Conservation (phyloP, 2,797 vertebrate species). For the Betta splendens region DNA sequence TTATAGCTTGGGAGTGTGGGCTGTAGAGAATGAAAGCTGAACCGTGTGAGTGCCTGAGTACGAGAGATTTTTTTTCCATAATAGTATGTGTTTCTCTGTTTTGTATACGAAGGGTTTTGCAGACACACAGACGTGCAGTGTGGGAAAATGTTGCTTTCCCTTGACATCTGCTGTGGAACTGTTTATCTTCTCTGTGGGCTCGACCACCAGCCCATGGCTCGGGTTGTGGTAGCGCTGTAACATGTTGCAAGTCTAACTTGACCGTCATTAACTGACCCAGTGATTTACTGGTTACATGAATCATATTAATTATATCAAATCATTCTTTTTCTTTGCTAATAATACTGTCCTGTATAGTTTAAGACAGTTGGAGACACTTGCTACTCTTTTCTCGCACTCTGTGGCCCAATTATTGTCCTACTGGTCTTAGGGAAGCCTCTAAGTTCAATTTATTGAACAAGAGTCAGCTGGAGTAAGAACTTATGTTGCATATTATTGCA, state of each 20-base stretch:
- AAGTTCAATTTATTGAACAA: neutral
- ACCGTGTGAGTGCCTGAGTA: conserved; percentile 18
- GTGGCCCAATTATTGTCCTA: too few relatives aligned
- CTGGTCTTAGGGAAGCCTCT: too few relatives aligned
- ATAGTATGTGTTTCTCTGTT: conserved; percentile 12
- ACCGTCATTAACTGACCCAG: too few relatives aligned
- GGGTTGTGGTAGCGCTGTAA: too few relatives aligned
- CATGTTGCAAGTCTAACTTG: too few relatives aligned
- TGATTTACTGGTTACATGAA: too few relatives aligned
- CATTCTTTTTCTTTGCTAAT: too few relatives aligned
- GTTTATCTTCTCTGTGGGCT: neutral
- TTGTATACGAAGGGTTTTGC: neutral
- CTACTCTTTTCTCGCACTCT: too few relatives aligned
- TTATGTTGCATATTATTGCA: conserved; percentile 21
- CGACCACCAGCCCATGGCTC: too few relatives aligned
- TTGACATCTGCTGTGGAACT: conserved; percentile 15
- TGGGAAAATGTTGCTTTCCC: conserved; percentile 65
- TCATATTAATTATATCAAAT: too few relatives aligned
- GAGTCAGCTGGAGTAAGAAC: neutral
- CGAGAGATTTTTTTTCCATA: conserved; percentile 21
- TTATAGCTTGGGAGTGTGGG: conserved; percentile 68
- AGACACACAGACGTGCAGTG: conserved; percentile 24
- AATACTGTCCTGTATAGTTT: too few relatives aligned
- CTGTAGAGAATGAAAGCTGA: conserved; percentile 42
- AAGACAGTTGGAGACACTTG: too few relatives aligned